Evolutionary conservation across 2,888 invertebrate genomes (phyloP), one percentile per base, ranked within the genome.

Genomic region (Ormyrus nitidulus): DNA sequence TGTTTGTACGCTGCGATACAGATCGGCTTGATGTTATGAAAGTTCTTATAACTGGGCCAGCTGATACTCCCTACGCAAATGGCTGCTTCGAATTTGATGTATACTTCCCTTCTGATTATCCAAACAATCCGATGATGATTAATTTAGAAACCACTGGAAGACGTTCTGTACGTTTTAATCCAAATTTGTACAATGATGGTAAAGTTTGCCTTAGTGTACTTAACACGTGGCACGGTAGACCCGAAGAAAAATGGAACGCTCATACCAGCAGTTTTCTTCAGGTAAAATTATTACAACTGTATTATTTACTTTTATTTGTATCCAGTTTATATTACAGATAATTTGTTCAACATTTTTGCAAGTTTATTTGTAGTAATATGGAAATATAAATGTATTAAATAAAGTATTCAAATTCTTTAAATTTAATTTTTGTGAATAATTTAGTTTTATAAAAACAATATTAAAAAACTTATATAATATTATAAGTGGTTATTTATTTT

Each of bases 161-260:
- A 84, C 97, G 96, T 89, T 95, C 96, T 49, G 96, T 97, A 87
- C 94, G 97, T 83, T 97, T 97, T 91, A 97, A 97, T 93, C 97
- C 97, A 82, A 97, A 97, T 93, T 93, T 97, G 75, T 97, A 97
- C 91, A 96, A 97, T 92, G 98, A 98, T 91, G 98, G 98, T 83
- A 98, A 98, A 93, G 96, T 96, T 81, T 98, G 98, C 91, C 94
- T 98, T 88, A 97, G 97, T 84, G 97, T 98, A 83, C 92, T 98
- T 84, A 98, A 98, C 91, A 98, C 98, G 3, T 98, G 98, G 98
- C 98, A 98, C 91, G 98, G 98, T 7, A 92, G 98, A 74, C 98
- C 98, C 46, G 98, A 98, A 91, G 98, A 98, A 91, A 97, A 98
- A 91, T 98, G 98, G 98, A 98, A 97, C 91, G 95, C 98, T 82